Evolutionary conservation across 2,113 vertebrate genomes (phyloP).

Genomic region (Illadopsis cleaveri): DNA sequence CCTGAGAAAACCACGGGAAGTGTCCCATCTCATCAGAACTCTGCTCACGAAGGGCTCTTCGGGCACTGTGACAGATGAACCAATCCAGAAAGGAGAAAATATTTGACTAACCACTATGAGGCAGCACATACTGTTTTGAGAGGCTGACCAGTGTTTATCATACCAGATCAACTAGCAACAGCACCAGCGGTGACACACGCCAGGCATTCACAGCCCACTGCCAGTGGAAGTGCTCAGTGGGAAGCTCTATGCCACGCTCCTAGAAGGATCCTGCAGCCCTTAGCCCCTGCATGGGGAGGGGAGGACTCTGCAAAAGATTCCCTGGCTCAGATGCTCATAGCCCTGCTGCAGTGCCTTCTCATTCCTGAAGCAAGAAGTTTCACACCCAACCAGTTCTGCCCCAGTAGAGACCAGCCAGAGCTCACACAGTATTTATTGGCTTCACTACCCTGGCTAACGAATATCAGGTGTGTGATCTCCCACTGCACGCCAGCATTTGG

Average conservation of each 20-base stretch:
- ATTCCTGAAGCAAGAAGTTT: not conserved
- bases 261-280: not conserved
- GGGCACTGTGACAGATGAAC: slow-evolving; percentile 30
- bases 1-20: slow-evolving; percentile 39
- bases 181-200: rapidly evolving
- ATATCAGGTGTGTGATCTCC: not conserved
- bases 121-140: not conserved
- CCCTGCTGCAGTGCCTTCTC: not conserved
- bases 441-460: not conserved
- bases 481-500: not conserved
- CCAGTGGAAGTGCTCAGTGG: not conserved
- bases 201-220: not conserved
- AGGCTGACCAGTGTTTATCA: not conserved
- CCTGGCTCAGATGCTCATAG: not conserved
- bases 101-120: not conserved
- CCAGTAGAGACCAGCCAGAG: not conserved
- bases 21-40: slow-evolving; percentile 6
- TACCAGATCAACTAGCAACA: not conserved
- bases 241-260: not conserved
- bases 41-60: slow-evolving; percentile 35
- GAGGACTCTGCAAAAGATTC: not conserved
- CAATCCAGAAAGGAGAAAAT: not conserved
- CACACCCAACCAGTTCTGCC: not conserved
- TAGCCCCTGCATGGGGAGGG: not conserved
- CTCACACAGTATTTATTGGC: not conserved